phyloP scores from a whole-genome alignment of 1,140 invertebrate species.

The Tetramorium alpestre region DNA sequence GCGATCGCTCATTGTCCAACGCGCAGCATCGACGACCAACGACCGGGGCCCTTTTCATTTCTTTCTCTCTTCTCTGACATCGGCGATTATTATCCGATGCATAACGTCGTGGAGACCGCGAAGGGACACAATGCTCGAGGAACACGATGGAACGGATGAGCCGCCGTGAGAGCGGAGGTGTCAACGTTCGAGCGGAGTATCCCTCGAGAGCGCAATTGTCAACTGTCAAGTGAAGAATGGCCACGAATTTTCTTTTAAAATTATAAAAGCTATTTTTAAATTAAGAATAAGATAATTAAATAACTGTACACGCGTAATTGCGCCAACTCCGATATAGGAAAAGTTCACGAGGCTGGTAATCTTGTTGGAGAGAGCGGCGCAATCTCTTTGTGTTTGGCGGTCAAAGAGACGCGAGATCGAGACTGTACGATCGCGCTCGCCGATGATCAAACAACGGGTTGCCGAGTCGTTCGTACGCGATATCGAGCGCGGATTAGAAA shows the following conservation, averaged over 20 bases:
- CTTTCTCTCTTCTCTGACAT: not conserved
- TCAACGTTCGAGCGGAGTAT: slow-evolving; percentile 59
- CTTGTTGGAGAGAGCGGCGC: not conserved
- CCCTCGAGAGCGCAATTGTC: slow-evolving; percentile 14
- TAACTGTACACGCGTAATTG: not conserved
- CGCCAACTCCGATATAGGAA: not conserved
- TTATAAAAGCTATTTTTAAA: not conserved
- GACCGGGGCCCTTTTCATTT: slow-evolving; percentile 23
- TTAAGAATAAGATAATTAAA: not conserved
- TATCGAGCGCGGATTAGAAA: slow-evolving; percentile 55
- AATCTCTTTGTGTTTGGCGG: not conserved
- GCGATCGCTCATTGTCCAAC: slow-evolving; percentile 72
- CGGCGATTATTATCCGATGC: slow-evolving; percentile 44
- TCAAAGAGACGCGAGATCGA: slow-evolving; percentile 6
- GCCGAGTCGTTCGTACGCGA: slow-evolving; percentile 58
- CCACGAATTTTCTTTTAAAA: not conserved
- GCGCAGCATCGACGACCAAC: slow-evolving; percentile 36
- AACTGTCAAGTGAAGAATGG: not conserved
- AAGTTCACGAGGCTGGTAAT: not conserved
- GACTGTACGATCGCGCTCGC: slow-evolving; percentile 4
- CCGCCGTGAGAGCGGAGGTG: slow-evolving; percentile 35
- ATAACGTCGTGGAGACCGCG: slow-evolving; percentile 41
- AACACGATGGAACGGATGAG: slow-evolving; percentile 72
- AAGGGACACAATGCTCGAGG: slow-evolving; percentile 65
- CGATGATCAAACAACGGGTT: slow-evolving; percentile 44